Conservation (phyloP, 1,140 invertebrate species). For the Anastatus disparis region DNA sequence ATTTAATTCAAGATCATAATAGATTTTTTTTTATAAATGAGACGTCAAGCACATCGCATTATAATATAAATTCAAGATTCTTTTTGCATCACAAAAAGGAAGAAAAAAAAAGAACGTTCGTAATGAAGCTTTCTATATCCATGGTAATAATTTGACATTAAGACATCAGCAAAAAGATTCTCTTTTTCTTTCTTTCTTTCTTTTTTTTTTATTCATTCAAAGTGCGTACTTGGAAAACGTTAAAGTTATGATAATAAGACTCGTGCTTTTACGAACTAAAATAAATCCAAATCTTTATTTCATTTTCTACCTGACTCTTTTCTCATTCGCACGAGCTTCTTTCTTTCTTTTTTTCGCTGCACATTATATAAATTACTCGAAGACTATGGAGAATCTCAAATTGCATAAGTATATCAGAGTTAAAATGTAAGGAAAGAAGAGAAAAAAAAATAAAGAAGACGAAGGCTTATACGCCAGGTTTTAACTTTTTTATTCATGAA, state of each 20-base stretch:
- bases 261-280: slow-evolving; percentile 15
- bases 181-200: background rate
- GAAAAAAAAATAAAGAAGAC: no score
- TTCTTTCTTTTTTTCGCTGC: background rate
- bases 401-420: slow-evolving; percentile 17
- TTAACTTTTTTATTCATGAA: slow-evolving; percentile 1
- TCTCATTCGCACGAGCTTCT: background rate
- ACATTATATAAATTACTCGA: no score
- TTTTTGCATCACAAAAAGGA: background rate
- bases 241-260: slow-evolving; percentile 36
- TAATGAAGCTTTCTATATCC: slow-evolving; percentile 19
- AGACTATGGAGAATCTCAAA: slow-evolving; percentile 10
- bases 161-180: slow-evolving; percentile 1
- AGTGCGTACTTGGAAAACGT: background rate
- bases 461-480: background rate
- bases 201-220: no score
- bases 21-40: no score
- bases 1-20: no score
- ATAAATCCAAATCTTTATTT: slow-evolving; percentile 39
- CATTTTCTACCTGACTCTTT: background rate
- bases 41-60: no score
- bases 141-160: slow-evolving; percentile 20
- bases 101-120: background rate
- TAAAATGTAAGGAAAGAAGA: no score
- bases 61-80: no score